Conservation (phyloP, 2,888 invertebrate species). For the Drosophila merina region DNA sequence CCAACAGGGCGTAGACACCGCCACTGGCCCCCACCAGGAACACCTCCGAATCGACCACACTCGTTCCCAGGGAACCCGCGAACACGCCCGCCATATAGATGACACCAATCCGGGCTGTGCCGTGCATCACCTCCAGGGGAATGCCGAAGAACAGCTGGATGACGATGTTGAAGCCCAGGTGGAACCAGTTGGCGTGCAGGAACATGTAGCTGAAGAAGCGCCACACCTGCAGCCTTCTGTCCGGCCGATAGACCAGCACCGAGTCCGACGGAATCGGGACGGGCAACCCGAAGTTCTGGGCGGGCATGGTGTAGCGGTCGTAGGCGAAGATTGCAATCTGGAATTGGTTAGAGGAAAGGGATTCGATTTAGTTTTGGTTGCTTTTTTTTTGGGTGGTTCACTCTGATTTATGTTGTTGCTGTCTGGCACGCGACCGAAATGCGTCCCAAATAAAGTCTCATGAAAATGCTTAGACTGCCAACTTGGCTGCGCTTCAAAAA, state of each 20-base stretch:
- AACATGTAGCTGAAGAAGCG: slow-evolving; percentile 97
- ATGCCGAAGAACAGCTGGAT: slow-evolving; percentile 97
- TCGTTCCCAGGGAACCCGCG: slow-evolving; percentile 92
- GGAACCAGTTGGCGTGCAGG: slow-evolving; percentile 97
- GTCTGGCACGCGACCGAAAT: slow-evolving; percentile 59
- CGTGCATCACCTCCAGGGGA: slow-evolving; percentile 98
- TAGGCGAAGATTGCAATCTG: slow-evolving; percentile 97
- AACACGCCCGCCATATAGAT: slow-evolving; percentile 97
- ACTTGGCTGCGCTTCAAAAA: slow-evolving; percentile 38
- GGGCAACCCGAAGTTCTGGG: slow-evolving; percentile 90
- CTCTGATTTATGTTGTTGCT: slow-evolving; percentile 65
- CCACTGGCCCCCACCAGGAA: slow-evolving; percentile 98
- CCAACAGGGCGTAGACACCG: slow-evolving; percentile 97
- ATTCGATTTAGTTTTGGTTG: slow-evolving; percentile 9
- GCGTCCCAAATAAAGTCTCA: slow-evolving; percentile 49
- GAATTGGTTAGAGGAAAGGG: slow-evolving; percentile 51
- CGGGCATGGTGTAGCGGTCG: slow-evolving; percentile 88
- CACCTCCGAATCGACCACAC: slow-evolving; percentile 96
- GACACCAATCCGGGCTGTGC: slow-evolving; percentile 92
- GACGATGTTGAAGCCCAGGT: slow-evolving; percentile 96
- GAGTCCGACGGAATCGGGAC: slow-evolving; percentile 97
- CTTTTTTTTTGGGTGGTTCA: slow-evolving; percentile 6
- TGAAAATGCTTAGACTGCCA: slow-evolving; percentile 43
- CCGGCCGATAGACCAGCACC: slow-evolving; percentile 96
- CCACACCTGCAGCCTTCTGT: slow-evolving; percentile 95